These are phyloP conservation scores for Chelon labrosus DNA, from an alignment of 2,797 vertebrate genomes.

Conservation along the genomic window DNA sequence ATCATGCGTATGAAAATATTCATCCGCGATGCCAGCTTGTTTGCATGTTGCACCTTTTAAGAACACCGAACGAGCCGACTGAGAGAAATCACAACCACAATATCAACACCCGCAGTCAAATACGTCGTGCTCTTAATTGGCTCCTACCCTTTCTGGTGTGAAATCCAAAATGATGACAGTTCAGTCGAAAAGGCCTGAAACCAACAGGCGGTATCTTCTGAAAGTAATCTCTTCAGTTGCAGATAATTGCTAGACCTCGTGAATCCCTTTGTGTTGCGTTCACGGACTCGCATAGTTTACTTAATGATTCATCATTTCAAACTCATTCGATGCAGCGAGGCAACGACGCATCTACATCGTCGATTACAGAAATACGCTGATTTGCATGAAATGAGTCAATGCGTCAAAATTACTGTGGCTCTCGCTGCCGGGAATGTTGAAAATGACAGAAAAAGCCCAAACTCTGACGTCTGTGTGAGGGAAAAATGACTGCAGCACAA, in stretches of 20 bases:
- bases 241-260: background rate
- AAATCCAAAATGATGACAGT: constrained; percentile 13
- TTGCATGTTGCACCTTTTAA: constrained; percentile 17
- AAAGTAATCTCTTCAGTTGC: constrained; percentile 1
- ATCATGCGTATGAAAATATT: constrained; percentile 7
- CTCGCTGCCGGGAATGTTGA: no score
- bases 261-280: background rate
- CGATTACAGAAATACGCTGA: no score
- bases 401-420: no score
- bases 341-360: no score
- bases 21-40: constrained; percentile 24
- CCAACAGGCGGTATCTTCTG: background rate
- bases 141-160: constrained; percentile 8
- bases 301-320: no score
- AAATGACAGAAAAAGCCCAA: no score
- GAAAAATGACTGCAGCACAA: no score
- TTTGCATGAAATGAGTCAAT: no score
- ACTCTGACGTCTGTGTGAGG: no score
- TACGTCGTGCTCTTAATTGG: constrained; percentile 1
- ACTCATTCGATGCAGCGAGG: no score
- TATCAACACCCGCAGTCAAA: background rate
- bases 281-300: background rate
- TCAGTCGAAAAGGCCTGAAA: background rate
- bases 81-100: background rate
- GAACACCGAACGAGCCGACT: background rate